Base-by-base conservation (phyloP, 1,140 invertebrate genomes). In the Achatina immaculata region DNA sequence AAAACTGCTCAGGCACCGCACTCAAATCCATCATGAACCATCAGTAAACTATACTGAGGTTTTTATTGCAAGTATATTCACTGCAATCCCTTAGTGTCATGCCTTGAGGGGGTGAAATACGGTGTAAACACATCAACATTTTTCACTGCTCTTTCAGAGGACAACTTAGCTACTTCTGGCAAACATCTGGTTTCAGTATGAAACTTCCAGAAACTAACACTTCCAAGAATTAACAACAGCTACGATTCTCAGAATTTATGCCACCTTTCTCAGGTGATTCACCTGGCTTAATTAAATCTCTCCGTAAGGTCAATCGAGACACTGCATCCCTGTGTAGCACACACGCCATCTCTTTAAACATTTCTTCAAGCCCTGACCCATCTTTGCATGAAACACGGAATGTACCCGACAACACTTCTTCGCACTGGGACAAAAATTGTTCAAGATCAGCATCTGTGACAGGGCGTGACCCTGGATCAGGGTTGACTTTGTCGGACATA, bases 321-420 rank as follows among this genome's bases (percentile, higher is more conserved):
- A 87, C 78, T 36, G 84, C 80, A 68, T 89, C 86, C 24, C 81
- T 77, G 71, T 88, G 88, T 31, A 90, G 75, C 40, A 87, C 83
- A 75, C 93, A 92, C 1, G 96, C 95, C 88, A 98, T 96, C 84
- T 97, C 95, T 76, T 93, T 92, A 90, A 97, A 97, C 96, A 97
- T 97, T 90, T 97, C 96, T 82, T 96, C 94, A 11, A 98, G 93
- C 1, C 96, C 96, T 88, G 94, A 94, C 3, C 95, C 95, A 77
- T 94, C 96, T 92, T 96, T 97, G 87, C 96, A 98, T 31, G 96
- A 97, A 31, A 96, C 96, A 90, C 96, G 96, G 88, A 96, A 98
- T 40, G 95, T 95, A 76, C 94, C 95, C 88, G 94, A 96, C 81
- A 98, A 95, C 66, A 97, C 92, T 88, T 96, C 96, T 87, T 97